Conservation (phyloP, 2,888 invertebrate species). For the Aporophyla nigra region DNA sequence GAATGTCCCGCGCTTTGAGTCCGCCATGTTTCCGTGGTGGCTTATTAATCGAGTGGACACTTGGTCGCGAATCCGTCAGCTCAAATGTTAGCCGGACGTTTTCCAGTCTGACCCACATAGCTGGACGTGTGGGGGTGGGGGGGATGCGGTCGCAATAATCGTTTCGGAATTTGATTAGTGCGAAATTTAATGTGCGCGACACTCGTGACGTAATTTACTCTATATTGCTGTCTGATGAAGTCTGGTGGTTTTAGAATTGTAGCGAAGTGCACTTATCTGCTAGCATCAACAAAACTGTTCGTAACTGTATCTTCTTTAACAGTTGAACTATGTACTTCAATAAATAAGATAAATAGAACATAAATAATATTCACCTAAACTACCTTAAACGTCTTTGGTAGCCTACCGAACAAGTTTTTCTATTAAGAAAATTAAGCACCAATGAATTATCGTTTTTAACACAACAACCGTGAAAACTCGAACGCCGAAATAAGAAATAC, state of each 20-base stretch:
- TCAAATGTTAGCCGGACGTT: constrained; percentile 68
- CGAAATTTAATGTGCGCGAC: constrained; percentile 62
- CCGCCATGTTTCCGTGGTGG: constrained; percentile 84
- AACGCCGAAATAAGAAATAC: constrained; percentile 63
- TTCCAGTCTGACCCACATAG: constrained; percentile 65
- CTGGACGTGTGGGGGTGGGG: constrained; percentile 23
- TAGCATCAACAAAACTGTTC: constrained; percentile 12
- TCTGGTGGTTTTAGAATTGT: constrained; percentile 18
- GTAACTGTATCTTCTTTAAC: constrained; percentile 5
- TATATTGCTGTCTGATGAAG: constrained; percentile 35
- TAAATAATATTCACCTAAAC: no score
- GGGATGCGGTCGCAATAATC: constrained; percentile 61
- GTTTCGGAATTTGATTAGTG: constrained; percentile 69
- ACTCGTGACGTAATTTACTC: constrained; percentile 58
- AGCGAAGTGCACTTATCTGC: constrained; percentile 7
- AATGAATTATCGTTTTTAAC: constrained; percentile 47
- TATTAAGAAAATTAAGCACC: constrained; percentile 40
- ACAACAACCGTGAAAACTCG: constrained; percentile 50
- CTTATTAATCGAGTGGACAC: constrained; percentile 88
- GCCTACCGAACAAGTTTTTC: background rate
- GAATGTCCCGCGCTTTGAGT: constrained; percentile 83
- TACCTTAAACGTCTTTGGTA: background rate
- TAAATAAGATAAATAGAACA: background rate
- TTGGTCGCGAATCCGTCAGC: constrained; percentile 86
- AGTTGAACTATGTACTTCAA: background rate